phyloP scores from a whole-genome alignment of 2,888 invertebrate genomes.

The Mycalesis mineus region DNA sequence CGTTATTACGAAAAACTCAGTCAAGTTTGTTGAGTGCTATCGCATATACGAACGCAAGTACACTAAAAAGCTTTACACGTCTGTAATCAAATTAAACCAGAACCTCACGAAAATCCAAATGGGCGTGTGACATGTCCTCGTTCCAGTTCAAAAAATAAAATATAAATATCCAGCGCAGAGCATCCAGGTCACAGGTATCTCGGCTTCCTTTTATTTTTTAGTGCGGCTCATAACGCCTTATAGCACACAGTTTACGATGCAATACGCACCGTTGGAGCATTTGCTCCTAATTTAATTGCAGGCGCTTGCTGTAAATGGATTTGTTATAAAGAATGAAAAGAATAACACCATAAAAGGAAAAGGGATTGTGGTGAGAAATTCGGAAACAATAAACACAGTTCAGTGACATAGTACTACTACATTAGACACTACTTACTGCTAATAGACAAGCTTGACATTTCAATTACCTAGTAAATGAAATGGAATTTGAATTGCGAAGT shows the following conservation, averaged over 20 bases:
- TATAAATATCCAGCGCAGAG: constrained; percentile 36
- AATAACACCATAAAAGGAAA: too few species aligned
- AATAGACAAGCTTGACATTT: too few species aligned
- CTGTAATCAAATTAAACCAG: background rate
- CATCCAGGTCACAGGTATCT: constrained; percentile 50
- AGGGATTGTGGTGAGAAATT: too few species aligned
- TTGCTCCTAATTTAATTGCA: constrained; percentile 72
- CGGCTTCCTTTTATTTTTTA: constrained; percentile 45
- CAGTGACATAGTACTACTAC: too few species aligned
- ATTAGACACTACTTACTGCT: too few species aligned
- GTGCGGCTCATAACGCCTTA: constrained; percentile 62
- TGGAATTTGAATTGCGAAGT: too few species aligned
- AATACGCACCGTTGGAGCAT: constrained; percentile 63
- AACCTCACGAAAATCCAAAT: constrained; percentile 13
- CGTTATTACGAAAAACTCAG: too few species aligned
- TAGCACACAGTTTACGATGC: constrained; percentile 62
- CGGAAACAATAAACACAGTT: too few species aligned
- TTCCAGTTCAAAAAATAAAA: constrained; percentile 26
- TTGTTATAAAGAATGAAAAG: too few species aligned
- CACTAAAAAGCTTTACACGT: background rate
- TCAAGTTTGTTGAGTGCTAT: too few species aligned
- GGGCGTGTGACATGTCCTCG: constrained; percentile 20
- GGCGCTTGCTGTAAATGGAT: constrained; percentile 47
- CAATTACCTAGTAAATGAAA: too few species aligned
- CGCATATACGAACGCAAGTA: too few species aligned